phyloP scores from a whole-genome alignment of 2,113 vertebrate species.

The Trinectes maculatus region DNA sequence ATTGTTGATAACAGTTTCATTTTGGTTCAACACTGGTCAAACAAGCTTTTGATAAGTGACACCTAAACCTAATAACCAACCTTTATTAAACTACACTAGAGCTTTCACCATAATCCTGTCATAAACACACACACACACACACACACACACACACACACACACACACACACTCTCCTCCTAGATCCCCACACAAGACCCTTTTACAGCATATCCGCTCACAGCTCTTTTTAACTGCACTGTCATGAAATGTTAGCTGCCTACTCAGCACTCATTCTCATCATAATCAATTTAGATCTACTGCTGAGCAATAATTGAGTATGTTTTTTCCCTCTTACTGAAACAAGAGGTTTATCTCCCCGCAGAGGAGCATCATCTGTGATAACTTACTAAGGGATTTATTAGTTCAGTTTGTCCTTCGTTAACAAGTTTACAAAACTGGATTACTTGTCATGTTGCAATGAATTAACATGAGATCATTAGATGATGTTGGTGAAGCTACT shows the following conservation, averaged over 20 bases:
- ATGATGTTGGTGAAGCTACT: too few relatives aligned
- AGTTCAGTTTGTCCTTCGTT: slow-evolving; percentile 12
- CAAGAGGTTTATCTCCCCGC: slow-evolving; percentile 36
- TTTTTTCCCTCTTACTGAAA: slow-evolving; percentile 31
- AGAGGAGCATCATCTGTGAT: slow-evolving; percentile 26
- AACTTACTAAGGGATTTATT: slow-evolving; percentile 23
- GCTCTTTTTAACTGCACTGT: slow-evolving; percentile 60
- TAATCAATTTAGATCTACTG: slow-evolving; percentile 70
- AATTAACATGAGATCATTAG: slow-evolving; percentile 1
- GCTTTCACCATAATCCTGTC: neutral
- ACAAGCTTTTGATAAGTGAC: too few relatives aligned
- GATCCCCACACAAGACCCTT: slow-evolving; percentile 14
- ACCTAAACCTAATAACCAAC: too few relatives aligned
- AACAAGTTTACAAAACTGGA: slow-evolving; percentile 3
- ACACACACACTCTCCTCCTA: neutral
- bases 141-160: neutral
- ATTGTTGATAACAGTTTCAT: too few relatives aligned
- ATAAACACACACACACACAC: neutral
- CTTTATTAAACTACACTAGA: slow-evolving; percentile 27
- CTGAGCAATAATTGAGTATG: slow-evolving; percentile 60
- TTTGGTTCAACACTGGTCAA: too few relatives aligned
- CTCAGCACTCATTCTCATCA: slow-evolving; percentile 68
- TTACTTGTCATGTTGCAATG: neutral
- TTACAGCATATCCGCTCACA: slow-evolving; percentile 26
- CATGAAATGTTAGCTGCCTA: slow-evolving; percentile 62